Percentiles rank a stretch among this genome's conserved stretches.
Evolutionary conservation across 2,797 vertebrate genomes (phyloP).

Genomic region (Tamandua tetradactyla): DNA sequence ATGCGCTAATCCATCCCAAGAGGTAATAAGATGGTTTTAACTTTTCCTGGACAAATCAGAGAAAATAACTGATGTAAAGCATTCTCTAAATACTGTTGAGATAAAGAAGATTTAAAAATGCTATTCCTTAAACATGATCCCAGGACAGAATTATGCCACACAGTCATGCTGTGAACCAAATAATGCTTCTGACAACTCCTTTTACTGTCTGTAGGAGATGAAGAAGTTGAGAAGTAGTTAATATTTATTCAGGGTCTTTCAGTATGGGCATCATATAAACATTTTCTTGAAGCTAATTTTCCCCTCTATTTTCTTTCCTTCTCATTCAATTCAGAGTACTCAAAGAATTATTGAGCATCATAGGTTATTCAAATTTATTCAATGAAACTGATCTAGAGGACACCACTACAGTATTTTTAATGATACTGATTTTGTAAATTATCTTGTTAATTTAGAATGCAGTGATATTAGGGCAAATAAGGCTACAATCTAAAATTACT

Average conservation of each 20-base stretch:
- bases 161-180: background rate
- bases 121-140: background rate
- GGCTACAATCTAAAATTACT: background rate
- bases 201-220: background rate
- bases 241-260: background rate
- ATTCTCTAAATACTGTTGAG: background rate
- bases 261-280: conserved; percentile 5
- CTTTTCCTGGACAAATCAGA: conserved; percentile 2
- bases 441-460: background rate
- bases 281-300: background rate
- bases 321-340: conserved; percentile 24
- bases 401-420: background rate
- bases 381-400: background rate
- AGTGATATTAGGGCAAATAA: background rate
- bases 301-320: background rate
- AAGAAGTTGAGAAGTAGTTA: background rate
- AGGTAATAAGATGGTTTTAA: background rate
- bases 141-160: background rate
- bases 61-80: background rate
- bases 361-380: background rate
- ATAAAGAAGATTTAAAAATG: background rate
- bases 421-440: background rate
- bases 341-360: background rate
- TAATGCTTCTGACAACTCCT: background rate
- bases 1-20: background rate